These are phyloP conservation scores for Azorinus chamasolen DNA, from an alignment of 2,888 invertebrate genomes.

Conservation along the genomic window DNA sequence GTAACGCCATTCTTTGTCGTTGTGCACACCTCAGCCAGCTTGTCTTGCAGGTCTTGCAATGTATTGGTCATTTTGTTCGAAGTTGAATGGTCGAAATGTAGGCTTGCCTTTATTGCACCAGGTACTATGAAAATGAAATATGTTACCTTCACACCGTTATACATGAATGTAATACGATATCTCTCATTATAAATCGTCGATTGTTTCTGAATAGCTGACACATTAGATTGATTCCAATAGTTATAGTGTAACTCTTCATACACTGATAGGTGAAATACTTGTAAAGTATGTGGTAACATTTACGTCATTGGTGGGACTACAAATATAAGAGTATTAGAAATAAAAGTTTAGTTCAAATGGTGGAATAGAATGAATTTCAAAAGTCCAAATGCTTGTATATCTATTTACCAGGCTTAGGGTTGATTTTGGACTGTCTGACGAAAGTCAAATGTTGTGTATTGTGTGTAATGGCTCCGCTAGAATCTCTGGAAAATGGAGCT, in stretches of 20 bases:
- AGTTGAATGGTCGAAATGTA: constrained; percentile 72
- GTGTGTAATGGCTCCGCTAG: constrained; percentile 87
- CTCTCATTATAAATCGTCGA: too few relatives aligned
- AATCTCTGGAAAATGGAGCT: constrained; percentile 90
- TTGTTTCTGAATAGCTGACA: too few relatives aligned
- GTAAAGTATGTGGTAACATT: too few relatives aligned
- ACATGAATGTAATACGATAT: too few relatives aligned
- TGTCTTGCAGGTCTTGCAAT: constrained; percentile 60
- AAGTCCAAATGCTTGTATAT: too few relatives aligned
- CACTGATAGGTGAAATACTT: too few relatives aligned
- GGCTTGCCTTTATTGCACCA: constrained; percentile 11
- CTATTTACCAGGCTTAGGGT: constrained; percentile 48
- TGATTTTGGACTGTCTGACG: constrained; percentile 57
- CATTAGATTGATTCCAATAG: too few relatives aligned
- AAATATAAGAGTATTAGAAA: too few relatives aligned
- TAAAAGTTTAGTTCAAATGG: too few relatives aligned
- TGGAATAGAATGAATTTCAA: too few relatives aligned
- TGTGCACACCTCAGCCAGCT: constrained; percentile 76
- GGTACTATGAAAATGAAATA: constrained; percentile 1
- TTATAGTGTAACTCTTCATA: too few relatives aligned
- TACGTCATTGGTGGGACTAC: too few relatives aligned
- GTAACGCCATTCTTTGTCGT: constrained; percentile 84
- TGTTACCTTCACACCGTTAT: neutral
- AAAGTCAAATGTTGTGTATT: constrained; percentile 84
- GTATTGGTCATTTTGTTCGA: constrained; percentile 21